Base-by-base conservation (phyloP, 2,888 invertebrate species). In the Phymatocera aterrima region DNA sequence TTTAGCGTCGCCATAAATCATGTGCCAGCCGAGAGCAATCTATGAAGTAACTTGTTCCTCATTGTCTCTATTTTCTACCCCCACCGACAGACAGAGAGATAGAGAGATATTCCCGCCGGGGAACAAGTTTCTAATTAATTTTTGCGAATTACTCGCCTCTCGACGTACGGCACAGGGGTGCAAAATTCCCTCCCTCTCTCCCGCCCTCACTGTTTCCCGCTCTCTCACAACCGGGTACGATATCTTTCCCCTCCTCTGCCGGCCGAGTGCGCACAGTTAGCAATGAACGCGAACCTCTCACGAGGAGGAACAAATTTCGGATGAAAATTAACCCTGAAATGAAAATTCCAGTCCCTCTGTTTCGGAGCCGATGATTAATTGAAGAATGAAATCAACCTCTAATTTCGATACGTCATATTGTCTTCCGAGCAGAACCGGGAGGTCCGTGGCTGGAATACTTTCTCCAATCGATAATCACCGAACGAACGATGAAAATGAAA, bases 101-200 rank as follows among this genome's bases (percentile, higher is more conserved):
- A 34, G 82, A 80, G 80, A 81, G 83, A 82, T 83, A 86, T 85
- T 85, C 85, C 85, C 84, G 28, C 18, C 40, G 21, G 57, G 40
- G 75, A 75, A 87, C 88, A 86, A 87, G 87, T 88, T 88, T 82
- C 85, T 88, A 88, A 88, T 89, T 89, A 88, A 89, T 89, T 89
- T 88, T 88, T 88, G 87, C 86, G 88, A 89, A 89, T 88, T 88
- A 88, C 87, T 86, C 88, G 87, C 84, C 86, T 85, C 85, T 84
- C 87, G 87, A 86, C 87, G 87, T 85, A 86, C 84, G 84, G 86
- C 83, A 15, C 75, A 60, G 75, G 72, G 75, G 57, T 57, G 75
- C 84, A 83, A 84, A 72, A n/a, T n/a, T n/a, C 34, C 72, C 77
- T 65, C 61, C 61, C 43, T 78, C 77, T 57, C 21, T n/a, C 21